Evolutionary conservation across 2,797 vertebrate genomes (phyloP).

Genomic region (Mormyrus proboscirostris): DNA sequence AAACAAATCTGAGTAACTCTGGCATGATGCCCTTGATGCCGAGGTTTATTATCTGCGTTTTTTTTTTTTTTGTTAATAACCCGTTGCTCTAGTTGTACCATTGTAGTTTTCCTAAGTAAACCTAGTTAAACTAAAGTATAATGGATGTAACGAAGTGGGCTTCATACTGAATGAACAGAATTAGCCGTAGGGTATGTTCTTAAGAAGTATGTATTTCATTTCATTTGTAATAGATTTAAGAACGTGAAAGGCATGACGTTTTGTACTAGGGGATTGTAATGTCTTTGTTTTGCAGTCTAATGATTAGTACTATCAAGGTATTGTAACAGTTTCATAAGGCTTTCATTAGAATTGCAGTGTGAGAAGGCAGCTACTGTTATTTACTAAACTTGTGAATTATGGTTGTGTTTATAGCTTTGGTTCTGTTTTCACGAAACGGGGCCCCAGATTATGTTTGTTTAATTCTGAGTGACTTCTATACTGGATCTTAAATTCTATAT

Average conservation of each 20-base stretch:
- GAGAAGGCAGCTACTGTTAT: background rate
- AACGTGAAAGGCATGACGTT: background rate
- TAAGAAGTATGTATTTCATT: background rate
- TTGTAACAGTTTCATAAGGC: background rate
- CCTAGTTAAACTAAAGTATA: background rate
- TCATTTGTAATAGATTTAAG: background rate
- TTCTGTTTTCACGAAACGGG: background rate
- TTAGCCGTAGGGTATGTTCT: background rate
- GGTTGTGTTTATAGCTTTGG: background rate
- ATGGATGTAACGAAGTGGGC: background rate
- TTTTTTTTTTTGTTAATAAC: background rate
- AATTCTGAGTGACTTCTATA: background rate
- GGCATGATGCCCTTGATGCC: background rate
- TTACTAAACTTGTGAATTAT: background rate
- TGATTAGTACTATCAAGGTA: background rate
- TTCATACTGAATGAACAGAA: background rate
- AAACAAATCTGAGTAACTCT: background rate
- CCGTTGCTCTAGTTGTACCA: background rate
- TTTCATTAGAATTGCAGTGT: background rate
- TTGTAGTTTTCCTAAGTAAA: background rate
- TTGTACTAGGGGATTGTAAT: background rate
- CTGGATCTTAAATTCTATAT: background rate
- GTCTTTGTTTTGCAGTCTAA: background rate
- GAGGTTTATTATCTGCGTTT: background rate
- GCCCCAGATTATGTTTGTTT: background rate